Evolutionary conservation across 2,888 invertebrate genomes (phyloP).

Genomic region (Drosophila merina): DNA sequence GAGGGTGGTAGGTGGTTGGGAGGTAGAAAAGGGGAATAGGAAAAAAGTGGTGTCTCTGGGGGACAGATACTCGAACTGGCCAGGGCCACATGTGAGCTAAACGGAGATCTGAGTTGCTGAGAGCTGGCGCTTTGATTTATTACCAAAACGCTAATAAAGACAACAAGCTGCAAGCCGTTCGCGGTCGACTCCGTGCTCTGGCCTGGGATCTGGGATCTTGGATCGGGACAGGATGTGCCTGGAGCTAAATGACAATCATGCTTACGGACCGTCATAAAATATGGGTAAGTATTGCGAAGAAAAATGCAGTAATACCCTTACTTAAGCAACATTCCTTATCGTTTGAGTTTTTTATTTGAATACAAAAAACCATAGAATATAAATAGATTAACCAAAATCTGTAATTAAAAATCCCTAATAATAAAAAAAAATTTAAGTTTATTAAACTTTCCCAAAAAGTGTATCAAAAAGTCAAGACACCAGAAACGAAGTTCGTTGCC

Average conservation of each 20-base stretch:
- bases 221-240: conserved; percentile 67
- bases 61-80: conserved; percentile 22
- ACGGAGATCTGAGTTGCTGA: conserved; percentile 41
- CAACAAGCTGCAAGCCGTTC: conserved; percentile 73
- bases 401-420: background rate
- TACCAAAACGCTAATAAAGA: conserved; percentile 70
- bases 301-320: background rate
- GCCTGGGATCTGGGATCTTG: conserved; percentile 24
- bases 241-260: conserved; percentile 57
- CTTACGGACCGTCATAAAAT: conserved; percentile 33
- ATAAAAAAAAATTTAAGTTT: background rate
- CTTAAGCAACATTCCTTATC: too few species aligned
- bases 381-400: too few species aligned
- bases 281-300: conserved; percentile 6
- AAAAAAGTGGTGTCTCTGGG: conserved; percentile 38
- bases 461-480: background rate
- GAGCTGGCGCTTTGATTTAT: conserved; percentile 75
- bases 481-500: conserved; percentile 45
- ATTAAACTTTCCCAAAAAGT: background rate
- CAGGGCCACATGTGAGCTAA: conserved; percentile 71
- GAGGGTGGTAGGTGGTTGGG: background rate
- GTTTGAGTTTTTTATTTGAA: too few species aligned
- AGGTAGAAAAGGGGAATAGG: background rate
- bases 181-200: conserved; percentile 24
- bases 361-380: too few species aligned